These are phyloP conservation scores for Drosophila mulleri DNA, from an alignment of 2,888 invertebrate genomes.

Conservation along the genomic window DNA sequence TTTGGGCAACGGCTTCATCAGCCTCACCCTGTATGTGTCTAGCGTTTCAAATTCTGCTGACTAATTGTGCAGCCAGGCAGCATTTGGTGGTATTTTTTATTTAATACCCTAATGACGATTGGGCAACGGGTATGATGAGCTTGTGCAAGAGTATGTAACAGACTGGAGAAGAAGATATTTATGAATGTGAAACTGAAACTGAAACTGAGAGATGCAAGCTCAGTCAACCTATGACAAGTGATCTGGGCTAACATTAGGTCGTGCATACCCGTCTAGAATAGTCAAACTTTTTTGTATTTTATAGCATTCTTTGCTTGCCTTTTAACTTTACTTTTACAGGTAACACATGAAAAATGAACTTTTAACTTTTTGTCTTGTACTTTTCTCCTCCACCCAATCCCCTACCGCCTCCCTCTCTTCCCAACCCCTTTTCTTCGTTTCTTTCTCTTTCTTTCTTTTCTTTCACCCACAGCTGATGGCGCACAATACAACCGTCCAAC, in stretches of 20 bases:
- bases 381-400: constrained; percentile 7
- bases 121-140: not conserved
- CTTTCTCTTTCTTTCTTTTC: not conserved
- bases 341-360: constrained; percentile 72
- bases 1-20: not conserved
- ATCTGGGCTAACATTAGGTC: not conserved
- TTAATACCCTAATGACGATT: not conserved
- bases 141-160: not conserved
- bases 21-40: constrained; percentile 18
- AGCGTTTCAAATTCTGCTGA: constrained; percentile 51
- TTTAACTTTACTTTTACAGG: constrained; percentile 36
- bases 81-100: not conserved
- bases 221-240: not conserved
- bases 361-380: constrained; percentile 79
- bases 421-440: not conserved
- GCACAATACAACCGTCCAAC: constrained; percentile 85
- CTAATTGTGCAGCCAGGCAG: constrained; percentile 55
- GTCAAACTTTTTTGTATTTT: not conserved
- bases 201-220: no score
- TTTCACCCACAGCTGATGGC: constrained; percentile 84
- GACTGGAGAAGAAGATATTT: no score
- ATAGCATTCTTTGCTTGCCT: constrained; percentile 9
- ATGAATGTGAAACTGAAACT: no score
- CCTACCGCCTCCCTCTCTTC: not conserved
- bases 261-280: not conserved